Evolutionary conservation across 2,888 invertebrate genomes (phyloP).

Genomic region (Lepas anatifera): DNA sequence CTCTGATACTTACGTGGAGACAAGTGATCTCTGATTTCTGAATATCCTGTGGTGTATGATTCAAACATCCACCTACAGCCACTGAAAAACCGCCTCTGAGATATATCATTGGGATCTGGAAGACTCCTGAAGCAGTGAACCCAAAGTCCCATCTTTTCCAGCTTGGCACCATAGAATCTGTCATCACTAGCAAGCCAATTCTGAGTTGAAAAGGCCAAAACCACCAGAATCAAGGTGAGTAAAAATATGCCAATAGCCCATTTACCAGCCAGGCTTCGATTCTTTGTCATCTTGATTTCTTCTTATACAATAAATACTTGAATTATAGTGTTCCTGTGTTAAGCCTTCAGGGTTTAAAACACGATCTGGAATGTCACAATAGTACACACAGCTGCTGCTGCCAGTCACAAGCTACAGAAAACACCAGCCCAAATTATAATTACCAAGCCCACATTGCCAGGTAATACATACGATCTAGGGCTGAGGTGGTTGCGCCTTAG

Average conservation of each 20-base stretch:
- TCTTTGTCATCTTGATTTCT: constrained; percentile 4
- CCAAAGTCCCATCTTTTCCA: not conserved
- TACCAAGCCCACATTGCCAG: too few species aligned
- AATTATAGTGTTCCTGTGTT: too few species aligned
- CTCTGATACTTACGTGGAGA: not conserved
- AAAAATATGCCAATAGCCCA: not conserved
- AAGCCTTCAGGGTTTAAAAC: too few species aligned
- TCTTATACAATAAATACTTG: too few species aligned
- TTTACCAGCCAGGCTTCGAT: not conserved
- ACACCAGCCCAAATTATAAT: too few species aligned
- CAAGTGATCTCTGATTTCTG: not conserved
- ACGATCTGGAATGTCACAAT: too few species aligned
- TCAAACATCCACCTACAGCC: not conserved
- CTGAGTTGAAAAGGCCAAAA: not conserved
- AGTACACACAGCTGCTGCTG: too few species aligned
- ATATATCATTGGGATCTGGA: not conserved
- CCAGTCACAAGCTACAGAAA: too few species aligned
- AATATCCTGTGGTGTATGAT: not conserved
- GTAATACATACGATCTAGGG: too few species aligned
- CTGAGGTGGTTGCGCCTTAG: too few species aligned
- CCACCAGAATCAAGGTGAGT: not conserved
- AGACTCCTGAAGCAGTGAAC: not conserved
- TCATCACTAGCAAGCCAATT: constrained; percentile 7
- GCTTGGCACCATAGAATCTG: not conserved
- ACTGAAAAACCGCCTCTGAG: not conserved